Base-by-base conservation (phyloP, 1,140 invertebrate species). In the Colletes latitarsis region DNA sequence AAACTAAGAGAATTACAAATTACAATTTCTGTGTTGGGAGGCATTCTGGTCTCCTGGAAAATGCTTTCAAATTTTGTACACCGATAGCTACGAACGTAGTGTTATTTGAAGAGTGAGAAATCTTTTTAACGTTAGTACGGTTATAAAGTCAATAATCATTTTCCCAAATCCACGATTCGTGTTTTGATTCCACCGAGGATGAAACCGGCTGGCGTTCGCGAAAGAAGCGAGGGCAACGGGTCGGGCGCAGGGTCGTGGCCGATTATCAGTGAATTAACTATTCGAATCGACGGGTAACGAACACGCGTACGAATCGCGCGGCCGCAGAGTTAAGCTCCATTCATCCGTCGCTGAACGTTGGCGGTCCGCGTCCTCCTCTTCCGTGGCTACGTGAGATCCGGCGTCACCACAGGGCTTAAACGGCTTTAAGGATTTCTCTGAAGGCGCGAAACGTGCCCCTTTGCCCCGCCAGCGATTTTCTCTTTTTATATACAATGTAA, bases 321-420 rank as follows among this genome's bases (percentile, higher is more conserved):
- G 69, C 82, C 81, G 60, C 85, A 81, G 82, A 87, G 85, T 86
- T 84, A 83, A 86, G 84, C 85, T 69, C 85, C 76, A 86, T 87
- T 87, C 85, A 86, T 86, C 85, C 77, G 81, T 87, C 85, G 84
- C 84, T 76, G 85, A 71, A 52, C 85, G 76, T 67, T 58, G 66
- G 8, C 60, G 21, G 21, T 17, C 55, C 72, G 6, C 43, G 17
- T 21, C 60, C 58, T 49, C 70, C 62, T 21, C 63, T 39, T 8
- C 39, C 53, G 43, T 21, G 46, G 62, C 77, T 87, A 85, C 85
- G 85, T 86, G 85, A 86, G 85, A 86, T 86, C 80, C 84, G 81
- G 68, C 83, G 79, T 86, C 84, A 81, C 85, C 81, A 72, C 71
- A 82, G 57, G 73, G 82, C 60, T 87, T 85, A 76, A 87, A 77